Base-by-base conservation (phyloP, 2,113 vertebrate genomes). In the Todiramphus saurophagus region DNA sequence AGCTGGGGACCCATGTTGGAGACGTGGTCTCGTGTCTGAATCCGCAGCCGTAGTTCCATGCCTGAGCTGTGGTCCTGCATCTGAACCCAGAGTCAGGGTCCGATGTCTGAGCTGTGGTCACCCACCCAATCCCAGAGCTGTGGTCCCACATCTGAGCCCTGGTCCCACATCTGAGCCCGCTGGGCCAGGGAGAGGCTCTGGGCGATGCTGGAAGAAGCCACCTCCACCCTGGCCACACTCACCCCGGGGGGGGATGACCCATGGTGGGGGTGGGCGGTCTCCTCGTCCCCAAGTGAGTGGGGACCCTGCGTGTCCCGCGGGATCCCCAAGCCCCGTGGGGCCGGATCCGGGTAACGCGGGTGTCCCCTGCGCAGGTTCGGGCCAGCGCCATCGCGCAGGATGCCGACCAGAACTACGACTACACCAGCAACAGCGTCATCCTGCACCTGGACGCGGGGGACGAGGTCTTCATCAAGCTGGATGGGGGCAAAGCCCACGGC, bases 321-420 rank as follows among this genome's bases (percentile, higher is more conserved):
- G n/a, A 27, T n/a, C 16, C 3, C 69, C 16, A n/a, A 35, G 23
- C 23, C 59, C 13, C 19, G 23, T 18, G 21, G 59, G n/a, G 59
- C 23, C 60, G 28, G 84, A 70, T 66, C 44, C 1, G 10, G 41
- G 44, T 92, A 23, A 59, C 11, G 5, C n/a, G 1, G 23, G 23
- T 79, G 67, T 89, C 43, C 89, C 70, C 66, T n/a, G 87, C 33
- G 8, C 97, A 99, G 99, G 99, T 99, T 17, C 98, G 99, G 91
- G 99, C 99, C 97, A 99, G 99, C 11, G 99, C 99, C 96, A 99
- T 99, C 17, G 99, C 99, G 15, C 99, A 99, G 96, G 99, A 99
- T 3, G 99, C 99, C 0, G 99, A 99, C 95, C 99, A 99, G 98
- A 99, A 99, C 98, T 99, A 99, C 9, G 99, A 99, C 98, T 99